Percentiles rank a stretch among this genome's conserved stretches.
phyloP scores from a whole-genome alignment of 2,888 invertebrate species.

The Listrodromus nycthemerus region DNA sequence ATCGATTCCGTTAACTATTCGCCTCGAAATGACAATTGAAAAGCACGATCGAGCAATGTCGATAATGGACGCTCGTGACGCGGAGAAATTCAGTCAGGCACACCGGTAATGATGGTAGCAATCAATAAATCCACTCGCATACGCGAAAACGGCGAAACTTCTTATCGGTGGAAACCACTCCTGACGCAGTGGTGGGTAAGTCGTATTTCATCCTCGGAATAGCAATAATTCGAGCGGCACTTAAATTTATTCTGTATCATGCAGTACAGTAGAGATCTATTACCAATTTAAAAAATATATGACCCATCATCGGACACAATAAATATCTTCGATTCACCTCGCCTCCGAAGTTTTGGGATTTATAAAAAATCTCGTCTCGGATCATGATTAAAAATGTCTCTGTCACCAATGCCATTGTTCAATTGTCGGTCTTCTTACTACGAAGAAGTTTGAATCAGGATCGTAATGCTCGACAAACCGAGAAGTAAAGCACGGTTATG shows the following conservation, averaged over 20 bases:
- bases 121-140: slow-evolving; percentile 59
- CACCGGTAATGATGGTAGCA: slow-evolving; percentile 55
- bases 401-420: background rate
- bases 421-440: background rate
- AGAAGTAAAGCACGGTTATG: slow-evolving; percentile 35
- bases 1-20: slow-evolving; percentile 8
- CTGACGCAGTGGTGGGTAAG: slow-evolving; percentile 25
- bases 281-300: slow-evolving; percentile 1
- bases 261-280: background rate
- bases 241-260: background rate
- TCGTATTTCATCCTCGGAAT: slow-evolving; percentile 14
- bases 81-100: background rate
- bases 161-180: slow-evolving; percentile 62
- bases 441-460: background rate
- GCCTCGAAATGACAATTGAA: slow-evolving; percentile 9
- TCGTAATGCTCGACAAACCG: slow-evolving; percentile 22
- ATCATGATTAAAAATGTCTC: background rate
- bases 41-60: background rate
- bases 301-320: slow-evolving; percentile 18
- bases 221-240: slow-evolving; percentile 10
- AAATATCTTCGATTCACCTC: slow-evolving; percentile 6
- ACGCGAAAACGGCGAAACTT: slow-evolving; percentile 45
- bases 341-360: background rate
- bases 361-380: background rate
- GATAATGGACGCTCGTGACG: background rate